phyloP scores from a whole-genome alignment of 2,888 invertebrate species.

The Hetaerina titia region DNA sequence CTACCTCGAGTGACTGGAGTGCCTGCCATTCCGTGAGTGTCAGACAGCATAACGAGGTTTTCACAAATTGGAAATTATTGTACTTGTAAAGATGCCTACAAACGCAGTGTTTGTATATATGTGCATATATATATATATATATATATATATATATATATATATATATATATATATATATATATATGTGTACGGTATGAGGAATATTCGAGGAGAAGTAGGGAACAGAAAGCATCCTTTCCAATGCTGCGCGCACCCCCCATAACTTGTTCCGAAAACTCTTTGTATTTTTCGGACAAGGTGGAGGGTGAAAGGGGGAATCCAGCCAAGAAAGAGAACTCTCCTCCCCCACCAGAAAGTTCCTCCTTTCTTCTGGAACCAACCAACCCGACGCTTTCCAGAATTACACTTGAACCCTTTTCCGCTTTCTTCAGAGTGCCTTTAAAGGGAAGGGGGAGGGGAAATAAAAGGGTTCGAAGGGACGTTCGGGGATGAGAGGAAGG shows the following conservation, averaged over 20 bases:
- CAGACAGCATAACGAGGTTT: no score
- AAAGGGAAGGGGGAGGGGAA: not conserved
- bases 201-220: not conserved
- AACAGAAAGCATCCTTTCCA: not conserved
- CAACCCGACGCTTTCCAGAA: not conserved
- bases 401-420: slow-evolving; percentile 17
- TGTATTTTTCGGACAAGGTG: not conserved
- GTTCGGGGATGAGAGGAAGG: not conserved
- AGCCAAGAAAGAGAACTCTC: not conserved
- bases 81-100: no score
- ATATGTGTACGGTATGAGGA: no score
- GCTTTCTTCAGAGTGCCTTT: not conserved
- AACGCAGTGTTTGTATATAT: no score
- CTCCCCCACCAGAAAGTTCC: not conserved
- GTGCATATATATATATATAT: no score
- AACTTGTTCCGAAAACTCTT: not conserved
- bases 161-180: no score
- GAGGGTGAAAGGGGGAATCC: not conserved
- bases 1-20: no score
- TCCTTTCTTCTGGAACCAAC: slow-evolving; percentile 13
- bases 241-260: not conserved
- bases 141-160: no score
- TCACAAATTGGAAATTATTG: no score
- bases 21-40: no score
- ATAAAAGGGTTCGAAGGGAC: not conserved